Evolutionary conservation across 2,888 invertebrate species (phyloP), one percentile per base, ranked within the genome.

Genomic region (Cryptophagus acutangulus): DNA sequence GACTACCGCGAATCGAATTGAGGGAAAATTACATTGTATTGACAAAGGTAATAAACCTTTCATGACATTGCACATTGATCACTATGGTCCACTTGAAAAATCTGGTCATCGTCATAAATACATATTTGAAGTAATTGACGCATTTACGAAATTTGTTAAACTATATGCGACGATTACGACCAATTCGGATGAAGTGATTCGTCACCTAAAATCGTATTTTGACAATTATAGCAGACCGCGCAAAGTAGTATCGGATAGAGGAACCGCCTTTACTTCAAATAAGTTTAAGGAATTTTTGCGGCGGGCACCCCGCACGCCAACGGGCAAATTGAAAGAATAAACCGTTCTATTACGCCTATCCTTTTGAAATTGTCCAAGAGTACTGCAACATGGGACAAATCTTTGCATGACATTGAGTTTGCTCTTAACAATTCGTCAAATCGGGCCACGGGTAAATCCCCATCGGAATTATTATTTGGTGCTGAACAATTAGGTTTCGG

Each of bases 341-440:
- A 35, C 13, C 4, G 20, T 4, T 5, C 3, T 20, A 9, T 35
- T 3, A 35, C 35, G 9, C 35, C 20, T 8, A 26, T 35, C 3
- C 14, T 28, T 2, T 43, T 50, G 9, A 57, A 55, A 38, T 28
- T 52, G 8, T 39, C 34, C n/a, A 45, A 43, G 1, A 17, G 18
- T 2, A 38, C 41, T 8, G 41, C 40, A 14, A 51, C 45, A 43
- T 55, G 57, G 54, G 48, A 49, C 17, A 20, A 33, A 10, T 33
- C 34, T 2, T 33, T 55, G 4, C 9, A 10, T 6, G 15, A 38
- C n/a, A 29, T 42, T 9, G 42, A 45, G 24, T 45, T 39, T 45
- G 33, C 39, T 14, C 30, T 46, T 4, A 39, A 36, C 16, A 44
- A 45, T 39, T 16, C 35, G 12, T 18, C 33, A 2, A 26, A 40